Percentiles rank a stretch among this genome's conserved stretches.
phyloP scores from a whole-genome alignment of 2,888 invertebrate species.

The Agonopterix alstromeriana region DNA sequence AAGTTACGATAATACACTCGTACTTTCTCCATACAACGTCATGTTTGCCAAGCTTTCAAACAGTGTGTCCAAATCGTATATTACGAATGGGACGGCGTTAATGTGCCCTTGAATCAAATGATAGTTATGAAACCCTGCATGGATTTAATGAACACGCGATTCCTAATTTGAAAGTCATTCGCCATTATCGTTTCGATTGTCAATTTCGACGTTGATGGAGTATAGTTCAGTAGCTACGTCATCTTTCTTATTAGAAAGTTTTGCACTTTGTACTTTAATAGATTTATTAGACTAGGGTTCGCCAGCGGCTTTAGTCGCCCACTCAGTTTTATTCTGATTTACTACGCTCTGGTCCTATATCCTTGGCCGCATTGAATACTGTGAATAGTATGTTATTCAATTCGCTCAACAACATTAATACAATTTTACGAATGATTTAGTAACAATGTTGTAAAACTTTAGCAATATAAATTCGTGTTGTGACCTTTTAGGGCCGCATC shows the following conservation, averaged over 20 bases:
- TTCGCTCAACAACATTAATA: no score
- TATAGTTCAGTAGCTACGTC: slow-evolving; percentile 11
- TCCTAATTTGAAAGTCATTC: slow-evolving; percentile 44
- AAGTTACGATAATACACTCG: no score
- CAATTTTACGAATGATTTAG: no score
- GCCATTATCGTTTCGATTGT: slow-evolving; percentile 24
- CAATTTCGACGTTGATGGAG: slow-evolving; percentile 13
- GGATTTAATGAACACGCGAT: slow-evolving; percentile 40
- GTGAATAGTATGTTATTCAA: no score
- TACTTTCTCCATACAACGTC: background rate
- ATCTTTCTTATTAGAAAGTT: slow-evolving; percentile 13
- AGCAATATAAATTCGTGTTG: no score
- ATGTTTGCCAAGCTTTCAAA: background rate
- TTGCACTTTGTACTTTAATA: slow-evolving; percentile 1
- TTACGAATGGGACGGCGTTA: slow-evolving; percentile 25
- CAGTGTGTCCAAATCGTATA: slow-evolving; percentile 18
- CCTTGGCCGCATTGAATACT: no score
- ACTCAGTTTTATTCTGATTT: background rate
- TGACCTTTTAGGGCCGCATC: no score
- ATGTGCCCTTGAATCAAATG: slow-evolving; percentile 40
- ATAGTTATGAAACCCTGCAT: slow-evolving; percentile 36
- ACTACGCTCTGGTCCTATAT: background rate
- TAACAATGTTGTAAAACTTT: no score
- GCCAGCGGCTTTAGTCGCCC: background rate
- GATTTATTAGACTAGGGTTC: no score